Evolutionary conservation across 2,797 vertebrate genomes (phyloP).

Genomic region (Nasua narica): DNA sequence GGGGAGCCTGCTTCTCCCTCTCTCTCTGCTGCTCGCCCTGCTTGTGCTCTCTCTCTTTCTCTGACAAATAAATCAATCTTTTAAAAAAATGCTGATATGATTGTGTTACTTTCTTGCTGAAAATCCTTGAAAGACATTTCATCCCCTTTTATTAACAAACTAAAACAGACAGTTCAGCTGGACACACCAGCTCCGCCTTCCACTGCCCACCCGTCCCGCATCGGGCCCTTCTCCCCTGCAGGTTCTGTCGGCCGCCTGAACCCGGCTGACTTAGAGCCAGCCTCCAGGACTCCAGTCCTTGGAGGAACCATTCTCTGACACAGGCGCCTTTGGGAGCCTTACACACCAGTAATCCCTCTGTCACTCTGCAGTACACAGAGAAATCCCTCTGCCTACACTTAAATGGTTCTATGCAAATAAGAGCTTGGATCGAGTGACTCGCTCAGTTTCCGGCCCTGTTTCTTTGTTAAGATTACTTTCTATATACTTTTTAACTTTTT

Average conservation of each 20-base stretch:
- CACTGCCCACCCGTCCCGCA: no score
- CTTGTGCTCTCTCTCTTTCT: no score
- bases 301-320: not conserved
- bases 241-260: not conserved
- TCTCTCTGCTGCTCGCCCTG: no score
- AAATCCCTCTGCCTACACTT: not conserved
- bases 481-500: not conserved
- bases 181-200: not conserved
- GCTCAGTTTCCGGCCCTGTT: not conserved
- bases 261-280: not conserved
- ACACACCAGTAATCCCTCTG: not conserved
- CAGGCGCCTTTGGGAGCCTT: not conserved
- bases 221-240: not conserved
- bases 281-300: not conserved
- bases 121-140: not conserved
- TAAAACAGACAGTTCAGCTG: not conserved
- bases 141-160: not conserved
- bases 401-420: not conserved
- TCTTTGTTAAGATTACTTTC: not conserved
- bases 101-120: not conserved
- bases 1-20: no score
- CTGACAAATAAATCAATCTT: no score
- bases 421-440: not conserved
- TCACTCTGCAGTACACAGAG: no score
- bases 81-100: not conserved